A percentile compares a stretch with the other conserved stretches of the same genome.
Evolutionary conservation across 2,888 invertebrate species (phyloP).

Genomic region (Acholoe squamosa): DNA sequence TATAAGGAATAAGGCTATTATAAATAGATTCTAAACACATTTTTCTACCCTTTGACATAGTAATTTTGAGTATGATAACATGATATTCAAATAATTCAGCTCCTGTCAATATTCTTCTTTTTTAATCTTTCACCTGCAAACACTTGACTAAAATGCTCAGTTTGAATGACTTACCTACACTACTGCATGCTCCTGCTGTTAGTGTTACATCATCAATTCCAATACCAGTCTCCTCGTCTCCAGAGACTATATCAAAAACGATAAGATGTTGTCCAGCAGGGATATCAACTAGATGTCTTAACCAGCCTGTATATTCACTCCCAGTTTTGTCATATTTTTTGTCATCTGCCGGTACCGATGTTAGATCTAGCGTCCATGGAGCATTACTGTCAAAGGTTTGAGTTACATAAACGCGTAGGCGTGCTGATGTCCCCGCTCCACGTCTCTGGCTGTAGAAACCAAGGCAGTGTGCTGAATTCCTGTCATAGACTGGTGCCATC

Average conservation of each 20-base stretch:
- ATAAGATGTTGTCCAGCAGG: slow-evolving; percentile 15
- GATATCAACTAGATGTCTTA: neutral
- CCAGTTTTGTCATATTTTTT: neutral
- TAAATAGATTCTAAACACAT: too few relatives aligned
- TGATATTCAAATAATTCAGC: too few relatives aligned
- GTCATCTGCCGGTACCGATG: neutral
- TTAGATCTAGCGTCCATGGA: neutral
- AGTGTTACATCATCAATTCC: slow-evolving; percentile 36
- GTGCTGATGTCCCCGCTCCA: neutral
- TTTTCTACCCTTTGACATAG: too few relatives aligned
- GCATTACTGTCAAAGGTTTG: neutral
- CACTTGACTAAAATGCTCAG: neutral
- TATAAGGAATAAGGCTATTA: too few relatives aligned
- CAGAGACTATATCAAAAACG: neutral
- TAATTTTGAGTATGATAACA: too few relatives aligned
- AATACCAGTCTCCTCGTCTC: neutral
- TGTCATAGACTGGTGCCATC: neutral
- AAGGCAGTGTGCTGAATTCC: neutral
- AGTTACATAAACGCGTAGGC: neutral
- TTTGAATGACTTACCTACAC: neutral
- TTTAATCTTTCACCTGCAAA: too few relatives aligned
- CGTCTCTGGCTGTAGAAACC: neutral
- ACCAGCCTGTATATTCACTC: neutral
- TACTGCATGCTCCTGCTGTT: neutral
- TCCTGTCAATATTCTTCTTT: too few relatives aligned